Conservation (phyloP, 2,888 invertebrate genomes). For the Microplitis deprimator region DNA sequence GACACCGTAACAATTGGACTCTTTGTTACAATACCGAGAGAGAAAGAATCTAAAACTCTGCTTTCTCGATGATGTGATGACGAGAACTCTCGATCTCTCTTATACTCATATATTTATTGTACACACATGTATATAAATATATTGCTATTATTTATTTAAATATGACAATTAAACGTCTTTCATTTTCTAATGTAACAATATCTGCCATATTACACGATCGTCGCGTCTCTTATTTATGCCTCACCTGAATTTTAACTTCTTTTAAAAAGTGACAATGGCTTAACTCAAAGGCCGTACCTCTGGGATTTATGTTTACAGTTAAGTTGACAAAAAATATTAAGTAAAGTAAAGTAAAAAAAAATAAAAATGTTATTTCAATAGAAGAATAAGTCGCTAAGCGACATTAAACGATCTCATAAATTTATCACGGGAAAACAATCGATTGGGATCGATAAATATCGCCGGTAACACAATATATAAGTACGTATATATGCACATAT, state of each 20-base stretch:
- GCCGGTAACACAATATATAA: background rate
- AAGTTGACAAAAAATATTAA: background rate
- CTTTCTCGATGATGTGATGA: slow-evolving; percentile 49
- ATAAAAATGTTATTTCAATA: background rate
- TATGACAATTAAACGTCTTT: slow-evolving; percentile 33
- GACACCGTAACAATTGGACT: slow-evolving; percentile 47
- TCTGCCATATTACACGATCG: background rate
- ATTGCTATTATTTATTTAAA: slow-evolving; percentile 34
- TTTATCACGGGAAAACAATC: slow-evolving; percentile 27
- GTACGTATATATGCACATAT: background rate
- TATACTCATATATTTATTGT: slow-evolving; percentile 27
- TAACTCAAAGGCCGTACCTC: background rate
- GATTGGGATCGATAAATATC: slow-evolving; percentile 8
- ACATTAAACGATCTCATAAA: slow-evolving; percentile 22
- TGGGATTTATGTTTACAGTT: background rate
- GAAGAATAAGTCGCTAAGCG: slow-evolving; percentile 24
- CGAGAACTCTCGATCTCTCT: slow-evolving; percentile 34
- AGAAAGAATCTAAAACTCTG: background rate
- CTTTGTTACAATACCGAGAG: slow-evolving; percentile 46
- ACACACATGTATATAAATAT: background rate
- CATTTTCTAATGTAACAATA: slow-evolving; percentile 7
- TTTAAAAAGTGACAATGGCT: background rate
- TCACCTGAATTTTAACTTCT: background rate
- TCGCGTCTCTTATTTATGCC: background rate
- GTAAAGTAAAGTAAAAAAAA: background rate